These are phyloP conservation scores for Bradypodion pumilum DNA, from an alignment of 2,797 vertebrate species.

Conservation along the genomic window DNA sequence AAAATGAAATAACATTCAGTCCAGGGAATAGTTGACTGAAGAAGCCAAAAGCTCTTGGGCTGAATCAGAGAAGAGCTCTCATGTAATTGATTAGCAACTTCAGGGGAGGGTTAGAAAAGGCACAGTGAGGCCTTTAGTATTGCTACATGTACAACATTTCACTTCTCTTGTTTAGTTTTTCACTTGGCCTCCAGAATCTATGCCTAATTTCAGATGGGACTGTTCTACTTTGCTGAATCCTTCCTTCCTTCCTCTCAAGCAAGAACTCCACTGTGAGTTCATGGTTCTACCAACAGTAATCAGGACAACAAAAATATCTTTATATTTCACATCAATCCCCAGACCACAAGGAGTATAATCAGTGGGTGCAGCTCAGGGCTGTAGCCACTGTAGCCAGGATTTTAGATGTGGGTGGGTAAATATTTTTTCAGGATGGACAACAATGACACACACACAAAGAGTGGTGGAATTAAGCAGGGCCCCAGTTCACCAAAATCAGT, in stretches of 20 bases:
- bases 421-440: no score
- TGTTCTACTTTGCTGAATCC: not conserved
- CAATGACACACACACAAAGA: no score
- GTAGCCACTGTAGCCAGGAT: no score
- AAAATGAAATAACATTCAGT: conserved; percentile 50
- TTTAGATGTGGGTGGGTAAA: no score
- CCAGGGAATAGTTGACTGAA: conserved; percentile 45
- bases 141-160: conserved; percentile 9
- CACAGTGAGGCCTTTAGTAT: conserved; percentile 25
- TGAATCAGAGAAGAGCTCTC: conserved; percentile 30
- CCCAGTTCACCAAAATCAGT: no score
- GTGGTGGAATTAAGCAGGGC: no score
- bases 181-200: not conserved
- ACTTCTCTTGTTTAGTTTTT: not conserved
- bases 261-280: not conserved
- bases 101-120: conserved; percentile 5
- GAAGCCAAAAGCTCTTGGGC: conserved; percentile 48
- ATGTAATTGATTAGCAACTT: conserved; percentile 54
- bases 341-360: not conserved
- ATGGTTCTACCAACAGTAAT: not conserved
- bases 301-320: not conserved
- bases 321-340: not conserved
- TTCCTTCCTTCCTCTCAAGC: not conserved
- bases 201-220: not conserved
- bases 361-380: not conserved